Evolutionary conservation across 2,888 invertebrate genomes (phyloP).

Genomic region (Altica lythri): DNA sequence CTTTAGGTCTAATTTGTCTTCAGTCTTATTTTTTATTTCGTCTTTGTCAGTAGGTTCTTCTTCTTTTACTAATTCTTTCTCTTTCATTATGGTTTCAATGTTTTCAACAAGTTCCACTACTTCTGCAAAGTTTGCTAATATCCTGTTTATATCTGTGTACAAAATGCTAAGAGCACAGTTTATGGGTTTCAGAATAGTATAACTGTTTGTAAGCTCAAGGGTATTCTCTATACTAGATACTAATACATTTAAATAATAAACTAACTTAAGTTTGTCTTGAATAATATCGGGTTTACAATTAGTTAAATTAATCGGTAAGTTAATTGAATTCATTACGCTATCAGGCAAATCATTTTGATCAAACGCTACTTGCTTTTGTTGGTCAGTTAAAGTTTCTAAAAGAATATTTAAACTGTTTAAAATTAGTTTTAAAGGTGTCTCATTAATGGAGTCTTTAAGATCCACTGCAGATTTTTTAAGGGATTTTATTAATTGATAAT

Average conservation of each 20-base stretch:
- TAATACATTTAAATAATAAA: slow-evolving; percentile 19
- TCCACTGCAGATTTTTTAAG: slow-evolving; percentile 19
- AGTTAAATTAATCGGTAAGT: not conserved
- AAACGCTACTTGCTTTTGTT: slow-evolving; percentile 19
- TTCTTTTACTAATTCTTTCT: slow-evolving; percentile 20
- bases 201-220: slow-evolving; percentile 3
- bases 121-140: slow-evolving; percentile 14
- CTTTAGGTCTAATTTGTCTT: slow-evolving; percentile 25
- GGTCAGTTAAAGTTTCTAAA: slow-evolving; percentile 28
- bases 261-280: not conserved
- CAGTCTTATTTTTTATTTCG: slow-evolving; percentile 21
- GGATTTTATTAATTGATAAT: slow-evolving; percentile 32
- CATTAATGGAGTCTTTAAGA: slow-evolving; percentile 14
- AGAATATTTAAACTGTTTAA: slow-evolving; percentile 24
- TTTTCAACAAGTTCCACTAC: slow-evolving; percentile 18
- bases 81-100: not conserved
- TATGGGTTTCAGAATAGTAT: slow-evolving; percentile 20
- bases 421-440: slow-evolving; percentile 16
- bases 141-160: slow-evolving; percentile 9
- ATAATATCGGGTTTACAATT: not conserved
- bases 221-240: slow-evolving; percentile 13
- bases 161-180: slow-evolving; percentile 21
- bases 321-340: slow-evolving; percentile 4
- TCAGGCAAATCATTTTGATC: slow-evolving; percentile 21
- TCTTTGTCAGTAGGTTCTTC: slow-evolving; percentile 11